Percentiles rank a stretch among this genome's conserved stretches.
These are phyloP conservation scores for Pemphigus obesinymphae DNA, from an alignment of 1,140 invertebrate genomes.

Conservation along the genomic window DNA sequence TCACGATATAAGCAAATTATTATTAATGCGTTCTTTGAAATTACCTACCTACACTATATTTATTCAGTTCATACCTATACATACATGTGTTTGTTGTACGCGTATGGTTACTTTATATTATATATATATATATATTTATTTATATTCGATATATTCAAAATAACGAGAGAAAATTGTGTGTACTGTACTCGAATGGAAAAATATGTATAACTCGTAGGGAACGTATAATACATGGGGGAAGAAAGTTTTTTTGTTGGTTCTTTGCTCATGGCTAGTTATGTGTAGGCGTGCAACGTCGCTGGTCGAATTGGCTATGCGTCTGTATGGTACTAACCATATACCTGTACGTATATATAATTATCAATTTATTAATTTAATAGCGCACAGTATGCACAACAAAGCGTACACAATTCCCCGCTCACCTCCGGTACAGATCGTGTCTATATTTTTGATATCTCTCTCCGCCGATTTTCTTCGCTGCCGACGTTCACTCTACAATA, in stretches of 20 bases:
- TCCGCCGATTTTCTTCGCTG: neutral
- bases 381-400: neutral
- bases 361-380: neutral
- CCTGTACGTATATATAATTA: neutral
- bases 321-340: neutral
- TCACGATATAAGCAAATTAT: neutral
- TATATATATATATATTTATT: neutral
- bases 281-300: neutral
- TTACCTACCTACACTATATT: neutral
- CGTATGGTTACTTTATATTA: no score
- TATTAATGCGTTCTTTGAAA: neutral
- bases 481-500: slow-evolving; percentile 8
- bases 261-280: no score
- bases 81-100: no score
- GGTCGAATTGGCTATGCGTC: neutral
- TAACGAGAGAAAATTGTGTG: no score
- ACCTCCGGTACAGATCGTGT: neutral
- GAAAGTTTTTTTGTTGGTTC: no score
- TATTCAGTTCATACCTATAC: neutral
- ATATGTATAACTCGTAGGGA: no score
- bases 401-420: neutral
- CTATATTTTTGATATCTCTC: neutral
- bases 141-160: no score
- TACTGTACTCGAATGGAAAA: no score
- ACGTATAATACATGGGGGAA: no score